Percentiles rank a stretch among this genome's conserved stretches.
Evolutionary conservation across 2,113 vertebrate genomes (phyloP).

Genomic region (Hiodon alosoides): DNA sequence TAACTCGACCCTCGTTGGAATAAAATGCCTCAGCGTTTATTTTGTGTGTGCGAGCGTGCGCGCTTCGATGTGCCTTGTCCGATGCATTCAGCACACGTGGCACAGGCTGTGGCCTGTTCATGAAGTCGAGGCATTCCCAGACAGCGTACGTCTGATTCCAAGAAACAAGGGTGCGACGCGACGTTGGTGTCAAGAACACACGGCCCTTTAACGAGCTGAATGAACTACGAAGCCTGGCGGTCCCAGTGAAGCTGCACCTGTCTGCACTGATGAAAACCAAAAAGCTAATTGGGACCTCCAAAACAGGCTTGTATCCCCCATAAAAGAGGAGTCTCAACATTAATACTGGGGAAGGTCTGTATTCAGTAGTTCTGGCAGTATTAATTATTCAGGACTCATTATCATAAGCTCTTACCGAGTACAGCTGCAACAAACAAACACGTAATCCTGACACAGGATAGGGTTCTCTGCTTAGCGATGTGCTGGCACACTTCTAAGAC

Average conservation of each 20-base stretch:
- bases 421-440: constrained; percentile 49
- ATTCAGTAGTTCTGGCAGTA: constrained; percentile 27
- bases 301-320: constrained; percentile 17
- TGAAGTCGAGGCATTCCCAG: not conserved
- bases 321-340: constrained; percentile 4
- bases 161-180: too few species aligned
- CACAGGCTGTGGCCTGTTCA: not conserved
- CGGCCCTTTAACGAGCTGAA: constrained; percentile 31
- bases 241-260: constrained; percentile 43
- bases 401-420: constrained; percentile 37
- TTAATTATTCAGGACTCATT: constrained; percentile 44
- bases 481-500: constrained; percentile 30
- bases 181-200: not conserved
- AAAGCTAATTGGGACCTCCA: constrained; percentile 8
- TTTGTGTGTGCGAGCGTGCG: too few species aligned
- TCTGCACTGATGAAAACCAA: constrained; percentile 23
- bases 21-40: constrained; percentile 43
- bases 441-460: not conserved
- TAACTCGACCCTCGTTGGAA: constrained; percentile 45
- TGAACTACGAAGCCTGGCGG: constrained; percentile 35
- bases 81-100: too few species aligned
- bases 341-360: constrained; percentile 22
- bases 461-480: constrained; percentile 10
- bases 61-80: too few species aligned
- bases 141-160: not conserved